Base-by-base conservation (phyloP, 2,113 vertebrate species). In the Motacilla alba region DNA sequence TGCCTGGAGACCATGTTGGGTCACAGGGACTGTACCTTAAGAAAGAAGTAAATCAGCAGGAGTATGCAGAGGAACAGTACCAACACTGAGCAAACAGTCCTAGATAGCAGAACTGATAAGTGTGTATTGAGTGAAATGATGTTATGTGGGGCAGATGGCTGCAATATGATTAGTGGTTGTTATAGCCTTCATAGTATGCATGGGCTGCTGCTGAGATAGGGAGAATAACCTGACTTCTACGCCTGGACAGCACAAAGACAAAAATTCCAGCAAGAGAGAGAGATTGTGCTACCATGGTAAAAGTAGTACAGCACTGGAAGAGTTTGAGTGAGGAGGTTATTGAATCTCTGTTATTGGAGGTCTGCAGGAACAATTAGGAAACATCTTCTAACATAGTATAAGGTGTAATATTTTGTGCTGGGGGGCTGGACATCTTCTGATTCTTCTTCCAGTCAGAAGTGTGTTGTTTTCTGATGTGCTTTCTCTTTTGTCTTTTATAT, bases 401-500 rank as follows among this genome's bases (percentile, higher is more conserved):
- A 72, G 10, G n/a, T 56, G 19, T 52, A 39, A 5, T 26, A 64
- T 39, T 59, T 91, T 93, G 15, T 79, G 8, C 37, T 46, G 2
- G 73, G 31, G 30, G 17, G 3, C 23, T 62, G 22, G 23, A 33
- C 13, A 30, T 69, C 15, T 56, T 35, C 23, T 81, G 59, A 70
- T 5, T 5, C 19, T 47, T 75, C 30, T 82, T 91, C 41, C 10
- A 44, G 39, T 15, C 0, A 2, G 44, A 79, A 89, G 30, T 49
- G 3, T 1, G 1, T 47, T 67, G 9, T 49, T 79, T 93, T 52
- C 37, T 68, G 49, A 52, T 6, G 3, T 0, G 0, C 19, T 64
- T 85, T 7, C 23, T 59, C 47, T 78, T 89, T 66, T 52, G 20
- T 50, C 21, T 82, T 82, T 82, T 70, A 59, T 81, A 33, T 89